Evolutionary conservation across 1,140 invertebrate species (phyloP), one percentile per base, ranked within the genome.

Genomic region (Diprion similis): DNA sequence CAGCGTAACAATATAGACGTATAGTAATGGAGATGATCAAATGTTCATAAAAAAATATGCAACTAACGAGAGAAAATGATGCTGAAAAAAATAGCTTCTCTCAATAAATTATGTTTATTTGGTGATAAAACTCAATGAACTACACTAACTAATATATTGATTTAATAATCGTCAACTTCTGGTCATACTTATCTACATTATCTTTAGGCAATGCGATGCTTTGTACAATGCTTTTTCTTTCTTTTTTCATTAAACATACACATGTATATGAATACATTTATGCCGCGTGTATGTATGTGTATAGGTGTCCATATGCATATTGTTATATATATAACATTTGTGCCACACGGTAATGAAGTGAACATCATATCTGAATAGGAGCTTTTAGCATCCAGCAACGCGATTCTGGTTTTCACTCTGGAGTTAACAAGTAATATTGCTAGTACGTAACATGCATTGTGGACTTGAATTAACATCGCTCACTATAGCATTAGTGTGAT

Each of bases 21-120:
- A 37, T 6, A 37, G 6, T 37, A 37, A 37, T 37, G 6, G 6
- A 37, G 24, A 37, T 37, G 24, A 37, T 37, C 24, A 37, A 37
- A 37, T 37, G 24, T 37, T 37, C 24, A 37, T 37, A 37, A 37
- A 37, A 37, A 37, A 37, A 37, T 37, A 37, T 37, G 24, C 24
- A 37, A 37, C 6, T 37, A 37, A 37, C 6, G 24, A 37, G 24
- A 37, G 24, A 37, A 37, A 37, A 37, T 37, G 24, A 37, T 37
- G 24, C 24, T 37, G 24, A 37, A 37, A 59, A 59, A 15, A 59
- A 59, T 15, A 59, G 51, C n/a, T 59, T 15, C 11, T 59, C n/a
- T 59, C 51, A 59, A 59, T 59, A 59, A 59, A 59, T 59, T 59
- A 59, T 59, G 51, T 59, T 59, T 59, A 59, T 59, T 59, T 59